Percentiles rank a stretch among this genome's conserved stretches.
These are phyloP conservation scores for Odontamblyopus lacepedii DNA, from an alignment of 2,797 vertebrate species.

Conservation along the genomic window DNA sequence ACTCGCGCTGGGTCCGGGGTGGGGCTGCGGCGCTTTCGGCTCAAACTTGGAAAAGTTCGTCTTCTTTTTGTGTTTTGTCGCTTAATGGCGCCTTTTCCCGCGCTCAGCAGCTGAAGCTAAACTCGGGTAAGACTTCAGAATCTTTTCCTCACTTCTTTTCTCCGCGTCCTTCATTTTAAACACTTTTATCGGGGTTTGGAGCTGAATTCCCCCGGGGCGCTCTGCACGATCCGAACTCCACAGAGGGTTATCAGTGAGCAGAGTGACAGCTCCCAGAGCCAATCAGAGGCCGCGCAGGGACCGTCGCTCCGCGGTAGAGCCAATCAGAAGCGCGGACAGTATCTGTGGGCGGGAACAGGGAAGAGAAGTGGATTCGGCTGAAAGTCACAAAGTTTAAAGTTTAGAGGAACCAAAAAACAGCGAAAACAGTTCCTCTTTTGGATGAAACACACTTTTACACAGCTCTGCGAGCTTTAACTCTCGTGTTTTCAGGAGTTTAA, in stretches of 20 bases:
- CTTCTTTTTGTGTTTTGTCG: slow-evolving; percentile 2
- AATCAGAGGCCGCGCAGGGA: slow-evolving; percentile 13
- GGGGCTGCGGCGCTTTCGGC: slow-evolving; percentile 43
- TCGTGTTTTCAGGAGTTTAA: not conserved
- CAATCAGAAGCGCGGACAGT: slow-evolving; percentile 30
- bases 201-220: not conserved
- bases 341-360: slow-evolving; percentile 29
- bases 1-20: slow-evolving; percentile 47
- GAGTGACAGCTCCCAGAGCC: slow-evolving; percentile 24
- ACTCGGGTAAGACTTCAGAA: slow-evolving; percentile 39
- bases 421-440: slow-evolving; percentile 7
- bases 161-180: not conserved
- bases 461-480: not conserved
- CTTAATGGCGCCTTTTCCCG: slow-evolving; percentile 25
- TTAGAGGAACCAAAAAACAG: not conserved
- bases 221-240: slow-evolving; percentile 18
- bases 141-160: too few relatives aligned
- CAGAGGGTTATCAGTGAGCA: slow-evolving; percentile 5
- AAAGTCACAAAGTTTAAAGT: not conserved
- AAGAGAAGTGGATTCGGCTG: slow-evolving; percentile 19
- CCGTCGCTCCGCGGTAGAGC: accelerated
- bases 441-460: not conserved
- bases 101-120: slow-evolving; percentile 4
- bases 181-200: not conserved
- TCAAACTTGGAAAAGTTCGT: slow-evolving; percentile 49